These are phyloP conservation scores for Distichodus sexfasciatus DNA, from an alignment of 2,797 vertebrate species.

Conservation along the genomic window DNA sequence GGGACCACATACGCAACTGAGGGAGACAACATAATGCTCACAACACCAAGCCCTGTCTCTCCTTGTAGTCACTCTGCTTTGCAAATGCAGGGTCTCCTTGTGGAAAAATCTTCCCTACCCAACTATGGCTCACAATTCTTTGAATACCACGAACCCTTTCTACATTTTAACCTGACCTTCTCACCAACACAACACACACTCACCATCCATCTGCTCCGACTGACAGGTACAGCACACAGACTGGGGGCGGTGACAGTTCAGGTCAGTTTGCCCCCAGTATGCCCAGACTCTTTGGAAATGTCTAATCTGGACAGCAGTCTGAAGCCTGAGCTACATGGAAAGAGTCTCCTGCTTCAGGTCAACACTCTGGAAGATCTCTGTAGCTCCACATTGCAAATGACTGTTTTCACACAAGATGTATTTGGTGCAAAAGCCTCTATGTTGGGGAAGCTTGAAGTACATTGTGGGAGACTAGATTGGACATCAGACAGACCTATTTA, in stretches of 20 bases:
- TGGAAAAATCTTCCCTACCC: constrained; percentile 60
- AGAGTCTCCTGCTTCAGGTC: constrained; percentile 63
- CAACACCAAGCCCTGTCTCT: constrained; percentile 30
- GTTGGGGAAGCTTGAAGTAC: constrained; percentile 68
- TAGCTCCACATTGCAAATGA: constrained; percentile 63
- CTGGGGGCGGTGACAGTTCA: constrained; percentile 67
- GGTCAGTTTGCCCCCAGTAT: constrained; percentile 69
- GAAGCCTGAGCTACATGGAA: constrained; percentile 48
- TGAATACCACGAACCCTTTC: constrained; percentile 54
- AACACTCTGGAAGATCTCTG: constrained; percentile 67
- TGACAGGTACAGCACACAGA: constrained; percentile 58
- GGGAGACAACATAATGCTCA: constrained; percentile 61
- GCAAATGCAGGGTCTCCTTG: not conserved
- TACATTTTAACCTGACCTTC: constrained; percentile 74
- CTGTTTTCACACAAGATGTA: constrained; percentile 54
- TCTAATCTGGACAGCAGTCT: constrained; percentile 45
- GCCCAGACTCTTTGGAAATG: constrained; percentile 59
- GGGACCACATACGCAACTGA: constrained; percentile 55
- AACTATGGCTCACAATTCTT: constrained; percentile 57
- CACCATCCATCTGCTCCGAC: constrained; percentile 62
- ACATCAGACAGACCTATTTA: constrained; percentile 53
- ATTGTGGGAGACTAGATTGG: constrained; percentile 69
- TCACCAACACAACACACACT: constrained; percentile 63
- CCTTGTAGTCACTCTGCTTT: constrained; percentile 24
- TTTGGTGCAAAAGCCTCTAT: constrained; percentile 47